Evolutionary conservation across 2,797 vertebrate genomes (phyloP), one percentile per base, ranked within the genome.

Genomic region (Sebastes matsubarae): DNA sequence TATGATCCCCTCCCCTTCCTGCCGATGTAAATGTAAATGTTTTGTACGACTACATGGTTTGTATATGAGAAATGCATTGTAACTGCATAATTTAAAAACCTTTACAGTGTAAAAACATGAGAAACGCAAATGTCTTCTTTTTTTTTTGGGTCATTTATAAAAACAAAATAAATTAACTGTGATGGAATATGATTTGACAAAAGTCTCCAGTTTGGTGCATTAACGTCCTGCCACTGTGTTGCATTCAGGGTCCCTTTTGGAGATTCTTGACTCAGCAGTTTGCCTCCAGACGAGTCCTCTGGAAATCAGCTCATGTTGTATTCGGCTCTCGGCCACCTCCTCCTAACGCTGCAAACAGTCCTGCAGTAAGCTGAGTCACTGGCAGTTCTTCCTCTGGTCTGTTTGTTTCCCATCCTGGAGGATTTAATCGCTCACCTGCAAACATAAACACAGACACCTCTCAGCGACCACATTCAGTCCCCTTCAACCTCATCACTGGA

Each of bases 11-110:
- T 7, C 42, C 42, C n/a, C 4, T 29, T 55, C 68, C 68, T 63
- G 80, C 74, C 57, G 14, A 50, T 91, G 86, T 88, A 86, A 20
- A 50, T 91, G 86, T 88, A 85, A 90, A 92, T 82, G 91, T 95
- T 96, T 96, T 95, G 93, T 96, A 96, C 66, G 79, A 93, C 81
- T 90, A 82, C 86, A 90, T 94, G 87, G 88, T 96, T 96, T 96
- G 91, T 95, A 95, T 69, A 93, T 93, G 78, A 93, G 77, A 87
- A 89, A 92, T 83, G 84, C 91, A 93, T 90, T 92, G 91, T 89
- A 90, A 79, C 88, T 74, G 66, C 78, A 80, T 88, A 57, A 59
- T 90, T 94, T 90, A 84, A 85, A 91, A 87, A 89, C 80, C 81
- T 84, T 87, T 83, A 82, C 75, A 75, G 79, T 88, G 87, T 87